Evolutionary conservation across 2,797 vertebrate species (phyloP), one percentile per base, ranked within the genome.

Genomic region (Botia kubotai): DNA sequence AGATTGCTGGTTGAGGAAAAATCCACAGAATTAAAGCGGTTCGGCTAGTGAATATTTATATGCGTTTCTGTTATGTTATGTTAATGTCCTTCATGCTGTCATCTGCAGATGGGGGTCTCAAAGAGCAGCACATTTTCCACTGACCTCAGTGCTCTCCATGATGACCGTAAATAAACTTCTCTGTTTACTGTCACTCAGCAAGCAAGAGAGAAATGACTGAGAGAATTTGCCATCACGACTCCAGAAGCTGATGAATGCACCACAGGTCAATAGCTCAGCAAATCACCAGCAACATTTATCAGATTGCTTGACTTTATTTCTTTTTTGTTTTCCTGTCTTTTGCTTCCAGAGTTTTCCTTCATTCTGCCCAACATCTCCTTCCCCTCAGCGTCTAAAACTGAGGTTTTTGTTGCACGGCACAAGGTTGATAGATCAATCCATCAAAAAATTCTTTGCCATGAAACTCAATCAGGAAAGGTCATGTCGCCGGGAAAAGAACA

Each of bases 401-500:
- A 90, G 95, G 96, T 95, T 97, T 98, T 98, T 98, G 97, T 98
- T 97, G 97, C 97, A 95, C 97, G 97, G 91, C 88, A 92, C 95
- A 95, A 90, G 96, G 96, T 98, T 99, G 98, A 99, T 98, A 98
- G 99, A 99, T 99, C 98, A 99, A 99, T 99, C 97, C 97, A 99
- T 99, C 98, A 99, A 97, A 98, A 98, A 97, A 97, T 97, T 96
- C 91, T 96, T 97, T 95, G 97, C 96, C 96, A 97, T 97, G 97
- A 98, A 99, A 99, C 98, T 99, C 97, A 99, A 99, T 99, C 98
- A 99, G 97, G 97, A 99, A 99, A 99, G 98, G 98, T 99, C 98
- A 99, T 98, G 98, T 99, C 96, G 97, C 96, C 96, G 94, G 97
- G 97, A 98, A 97, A 98, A 97, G 97, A 99, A 98, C 97, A 99